Evolutionary conservation across 2,888 invertebrate species (phyloP).

Genomic region (Steromphala cineraria): DNA sequence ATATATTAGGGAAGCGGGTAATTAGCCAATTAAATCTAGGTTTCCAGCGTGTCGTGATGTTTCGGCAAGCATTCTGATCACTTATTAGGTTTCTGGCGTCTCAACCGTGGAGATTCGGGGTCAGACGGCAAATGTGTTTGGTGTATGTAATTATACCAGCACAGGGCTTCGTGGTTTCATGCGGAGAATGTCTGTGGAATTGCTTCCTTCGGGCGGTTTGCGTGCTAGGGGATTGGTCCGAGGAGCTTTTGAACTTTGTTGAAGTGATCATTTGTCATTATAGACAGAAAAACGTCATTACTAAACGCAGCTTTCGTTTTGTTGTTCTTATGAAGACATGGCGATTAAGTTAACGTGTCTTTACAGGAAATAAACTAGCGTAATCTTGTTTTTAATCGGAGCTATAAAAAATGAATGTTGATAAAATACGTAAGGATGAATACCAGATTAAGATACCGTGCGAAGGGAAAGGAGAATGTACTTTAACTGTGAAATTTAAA

Average conservation of each 20-base stretch:
- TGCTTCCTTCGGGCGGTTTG: neutral
- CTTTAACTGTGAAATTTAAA: neutral
- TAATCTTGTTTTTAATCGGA: too few relatives aligned
- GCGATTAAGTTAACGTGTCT: too few relatives aligned
- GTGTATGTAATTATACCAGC: neutral
- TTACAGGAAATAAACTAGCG: too few relatives aligned
- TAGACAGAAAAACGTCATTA: neutral
- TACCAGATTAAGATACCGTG: too few relatives aligned
- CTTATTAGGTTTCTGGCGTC: neutral
- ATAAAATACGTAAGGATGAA: too few relatives aligned
- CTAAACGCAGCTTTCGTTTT: too few relatives aligned
- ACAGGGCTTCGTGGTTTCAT: neutral
- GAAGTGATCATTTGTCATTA: conserved; percentile 6
- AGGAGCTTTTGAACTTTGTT: neutral
- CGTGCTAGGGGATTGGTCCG: neutral
- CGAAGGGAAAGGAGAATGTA: too few relatives aligned
- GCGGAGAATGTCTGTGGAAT: conserved; percentile 1
- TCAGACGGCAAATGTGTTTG: neutral
- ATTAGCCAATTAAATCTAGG: conserved; percentile 3
- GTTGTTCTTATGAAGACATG: too few relatives aligned
- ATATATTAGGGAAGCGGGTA: neutral
- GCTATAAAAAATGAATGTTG: too few relatives aligned
- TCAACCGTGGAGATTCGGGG: neutral
- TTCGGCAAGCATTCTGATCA: neutral
- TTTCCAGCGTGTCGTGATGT: neutral